These are phyloP conservation scores for Rhincodon typus DNA, from an alignment of 2,797 vertebrate species.

Conservation along the genomic window DNA sequence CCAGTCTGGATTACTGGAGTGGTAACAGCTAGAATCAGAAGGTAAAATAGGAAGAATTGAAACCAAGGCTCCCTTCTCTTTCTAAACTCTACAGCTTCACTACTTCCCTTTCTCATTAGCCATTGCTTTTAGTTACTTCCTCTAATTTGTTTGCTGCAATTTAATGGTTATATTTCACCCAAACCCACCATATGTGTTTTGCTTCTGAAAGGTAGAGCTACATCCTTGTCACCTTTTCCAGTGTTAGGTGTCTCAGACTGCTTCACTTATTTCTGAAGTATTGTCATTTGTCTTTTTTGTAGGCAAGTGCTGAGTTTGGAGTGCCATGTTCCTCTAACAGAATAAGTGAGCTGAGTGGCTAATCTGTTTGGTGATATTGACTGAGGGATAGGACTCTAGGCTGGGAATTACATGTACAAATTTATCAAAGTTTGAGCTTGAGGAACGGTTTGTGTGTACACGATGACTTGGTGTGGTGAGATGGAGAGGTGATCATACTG, in stretches of 20 bases:
- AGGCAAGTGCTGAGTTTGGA: neutral
- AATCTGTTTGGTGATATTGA: neutral
- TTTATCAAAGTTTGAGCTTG: neutral
- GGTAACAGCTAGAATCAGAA: neutral
- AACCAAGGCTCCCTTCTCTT: neutral
- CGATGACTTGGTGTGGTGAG: neutral
- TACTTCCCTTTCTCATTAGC: neutral
- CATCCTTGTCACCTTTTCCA: neutral
- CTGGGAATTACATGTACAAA: neutral
- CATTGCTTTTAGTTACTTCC: neutral
- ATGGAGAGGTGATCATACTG: neutral
- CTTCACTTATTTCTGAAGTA: neutral
- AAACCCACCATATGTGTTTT: neutral
- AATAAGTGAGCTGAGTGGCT: neutral
- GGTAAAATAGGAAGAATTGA: neutral
- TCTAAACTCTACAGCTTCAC: neutral
- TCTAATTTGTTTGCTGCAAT: neutral
- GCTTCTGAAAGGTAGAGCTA: neutral
- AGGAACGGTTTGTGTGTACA: neutral
- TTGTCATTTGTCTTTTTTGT: neutral
- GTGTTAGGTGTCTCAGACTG: neutral
- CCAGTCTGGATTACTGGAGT: neutral
- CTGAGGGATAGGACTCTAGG: neutral
- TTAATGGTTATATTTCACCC: neutral
- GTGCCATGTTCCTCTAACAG: neutral